Percentiles rank a stretch among this genome's conserved stretches.
phyloP scores from a whole-genome alignment of 2,888 invertebrate genomes.

The Macrosiphum euphorbiae region DNA sequence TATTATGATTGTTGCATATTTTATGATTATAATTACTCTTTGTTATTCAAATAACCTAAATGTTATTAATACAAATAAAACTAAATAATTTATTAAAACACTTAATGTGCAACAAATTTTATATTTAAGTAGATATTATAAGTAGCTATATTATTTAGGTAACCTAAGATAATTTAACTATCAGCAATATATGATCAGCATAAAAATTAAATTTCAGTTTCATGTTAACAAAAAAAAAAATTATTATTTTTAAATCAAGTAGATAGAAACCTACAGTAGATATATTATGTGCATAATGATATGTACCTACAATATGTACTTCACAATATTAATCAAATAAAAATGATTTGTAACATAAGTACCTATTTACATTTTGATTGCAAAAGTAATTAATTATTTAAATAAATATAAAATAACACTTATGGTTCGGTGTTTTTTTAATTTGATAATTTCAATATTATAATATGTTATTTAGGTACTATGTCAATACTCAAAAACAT shows the following conservation, averaged over 20 bases:
- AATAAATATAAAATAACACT: background rate
- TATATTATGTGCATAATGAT: background rate
- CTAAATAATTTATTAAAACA: background rate
- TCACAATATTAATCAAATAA: background rate
- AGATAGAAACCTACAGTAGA: background rate
- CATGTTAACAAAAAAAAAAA: background rate
- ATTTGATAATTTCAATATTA: background rate
- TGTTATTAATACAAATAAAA: background rate
- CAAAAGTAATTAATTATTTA: background rate
- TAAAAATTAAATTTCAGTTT: background rate
- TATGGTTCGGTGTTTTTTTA: background rate
- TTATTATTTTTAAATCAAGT: background rate
- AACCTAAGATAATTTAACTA: background rate
- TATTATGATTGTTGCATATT: background rate
- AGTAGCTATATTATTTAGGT: background rate
- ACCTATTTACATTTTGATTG: background rate
- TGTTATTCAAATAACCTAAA: background rate
- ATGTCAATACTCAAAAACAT: background rate
- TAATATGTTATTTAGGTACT: background rate
- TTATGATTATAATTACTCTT: background rate
- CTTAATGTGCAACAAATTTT: background rate
- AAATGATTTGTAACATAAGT: background rate
- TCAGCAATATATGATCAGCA: too few species aligned
- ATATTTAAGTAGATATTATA: background rate
- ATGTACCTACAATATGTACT: background rate